Conservation (phyloP, 2,888 invertebrate species). For the Tetragonisca angustula region DNA sequence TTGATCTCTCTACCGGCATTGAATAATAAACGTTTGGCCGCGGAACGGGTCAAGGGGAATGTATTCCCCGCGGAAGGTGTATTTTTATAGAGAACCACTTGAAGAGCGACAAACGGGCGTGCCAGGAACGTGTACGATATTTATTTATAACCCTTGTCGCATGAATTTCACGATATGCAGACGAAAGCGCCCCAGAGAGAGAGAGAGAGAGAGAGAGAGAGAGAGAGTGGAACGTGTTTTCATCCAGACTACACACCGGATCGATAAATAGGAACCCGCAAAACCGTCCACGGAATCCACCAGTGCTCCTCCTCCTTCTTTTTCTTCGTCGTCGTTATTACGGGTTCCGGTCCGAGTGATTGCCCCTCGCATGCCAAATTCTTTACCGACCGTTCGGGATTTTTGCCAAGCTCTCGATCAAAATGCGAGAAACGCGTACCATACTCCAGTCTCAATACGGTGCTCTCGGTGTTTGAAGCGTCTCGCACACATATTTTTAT, state of each 20-base stretch:
- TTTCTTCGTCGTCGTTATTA: conserved; percentile 20
- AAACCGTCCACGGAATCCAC: conserved; percentile 35
- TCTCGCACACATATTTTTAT: no score
- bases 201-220: conserved; percentile 2
- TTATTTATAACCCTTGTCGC: conserved; percentile 73
- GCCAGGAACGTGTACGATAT: conserved; percentile 56
- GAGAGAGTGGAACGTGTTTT: conserved; percentile 50
- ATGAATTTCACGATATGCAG: conserved; percentile 69
- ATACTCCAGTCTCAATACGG: no score
- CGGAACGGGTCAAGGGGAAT: conserved; percentile 43
- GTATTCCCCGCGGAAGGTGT: conserved; percentile 56
- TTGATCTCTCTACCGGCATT: conserved; percentile 32
- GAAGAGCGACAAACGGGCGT: conserved; percentile 63
- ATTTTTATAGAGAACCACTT: conserved; percentile 67
- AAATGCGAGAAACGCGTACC: background rate
- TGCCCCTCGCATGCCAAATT: background rate
- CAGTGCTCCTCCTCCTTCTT: conserved; percentile 3
- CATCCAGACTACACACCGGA: conserved; percentile 29
- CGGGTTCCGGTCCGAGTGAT: background rate
- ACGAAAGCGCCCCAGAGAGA: conserved; percentile 49
- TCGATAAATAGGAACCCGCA: conserved; percentile 54
- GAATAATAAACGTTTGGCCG: conserved; percentile 41
- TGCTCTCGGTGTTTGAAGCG: background rate
- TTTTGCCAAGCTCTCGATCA: background rate
- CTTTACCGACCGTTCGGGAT: no score